Percentiles rank a stretch among this genome's conserved stretches.
These are phyloP conservation scores for Pseudomyrmex gracilis DNA, from an alignment of 1,140 invertebrate genomes.

Conservation along the genomic window DNA sequence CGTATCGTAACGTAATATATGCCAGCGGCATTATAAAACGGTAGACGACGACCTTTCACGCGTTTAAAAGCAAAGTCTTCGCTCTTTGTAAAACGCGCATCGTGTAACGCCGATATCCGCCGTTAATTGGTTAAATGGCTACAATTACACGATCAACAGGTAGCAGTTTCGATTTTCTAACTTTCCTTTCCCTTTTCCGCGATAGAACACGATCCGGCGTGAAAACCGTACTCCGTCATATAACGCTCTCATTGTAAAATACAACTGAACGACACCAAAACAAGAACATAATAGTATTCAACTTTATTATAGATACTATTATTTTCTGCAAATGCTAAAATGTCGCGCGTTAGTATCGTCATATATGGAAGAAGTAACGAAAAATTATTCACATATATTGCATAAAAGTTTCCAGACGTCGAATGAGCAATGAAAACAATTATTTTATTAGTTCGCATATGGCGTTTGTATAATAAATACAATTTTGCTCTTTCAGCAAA, in stretches of 20 bases:
- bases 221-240: constrained; percentile 13
- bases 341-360: not conserved
- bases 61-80: constrained; percentile 28
- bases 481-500: not conserved
- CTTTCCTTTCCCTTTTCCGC: constrained; percentile 52
- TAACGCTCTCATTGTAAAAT: constrained; percentile 7
- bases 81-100: constrained; percentile 15
- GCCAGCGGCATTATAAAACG: constrained; percentile 33
- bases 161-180: constrained; percentile 56
- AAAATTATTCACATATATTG: not conserved
- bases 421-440: not conserved
- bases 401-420: not conserved
- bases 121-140: constrained; percentile 59
- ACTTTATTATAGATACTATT: not conserved
- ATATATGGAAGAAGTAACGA: not conserved
- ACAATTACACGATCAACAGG: constrained; percentile 61
- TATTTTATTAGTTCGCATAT: constrained; percentile 5
- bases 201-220: constrained; percentile 1
- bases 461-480: not conserved
- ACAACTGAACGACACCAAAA: not conserved
- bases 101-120: constrained; percentile 11
- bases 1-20: constrained; percentile 35
- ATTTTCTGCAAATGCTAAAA: not conserved
- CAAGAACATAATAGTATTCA: not conserved
- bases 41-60: constrained; percentile 17